Conservation (phyloP, 2,797 vertebrate species). For the Lepilemur ruficaudatus region DNA sequence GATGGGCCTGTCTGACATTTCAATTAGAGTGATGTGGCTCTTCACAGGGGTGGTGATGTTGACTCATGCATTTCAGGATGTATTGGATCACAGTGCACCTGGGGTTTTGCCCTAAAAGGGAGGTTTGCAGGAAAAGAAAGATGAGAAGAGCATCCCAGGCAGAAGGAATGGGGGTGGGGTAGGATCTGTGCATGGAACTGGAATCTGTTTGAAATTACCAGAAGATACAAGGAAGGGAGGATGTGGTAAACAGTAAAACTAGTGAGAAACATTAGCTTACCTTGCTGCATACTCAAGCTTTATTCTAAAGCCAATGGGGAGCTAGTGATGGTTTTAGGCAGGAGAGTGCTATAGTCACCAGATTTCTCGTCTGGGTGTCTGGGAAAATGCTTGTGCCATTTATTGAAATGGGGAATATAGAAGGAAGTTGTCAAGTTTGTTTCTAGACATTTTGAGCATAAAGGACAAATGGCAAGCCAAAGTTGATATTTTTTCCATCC, state of each 20-base stretch:
- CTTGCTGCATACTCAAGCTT: neutral
- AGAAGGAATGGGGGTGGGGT: neutral
- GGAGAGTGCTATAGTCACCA: neutral
- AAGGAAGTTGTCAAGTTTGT: neutral
- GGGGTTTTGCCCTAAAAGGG: neutral
- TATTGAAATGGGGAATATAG: neutral
- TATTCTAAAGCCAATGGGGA: neutral
- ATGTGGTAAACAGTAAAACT: neutral
- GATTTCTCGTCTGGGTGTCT: neutral
- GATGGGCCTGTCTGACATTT: neutral
- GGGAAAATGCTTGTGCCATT: neutral
- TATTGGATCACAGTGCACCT: neutral
- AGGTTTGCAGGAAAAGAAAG: neutral
- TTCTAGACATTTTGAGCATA: neutral
- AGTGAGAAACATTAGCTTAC: neutral
- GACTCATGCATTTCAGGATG: neutral
- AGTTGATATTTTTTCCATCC: neutral
- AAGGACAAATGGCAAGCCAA: neutral
- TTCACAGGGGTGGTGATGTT: neutral
- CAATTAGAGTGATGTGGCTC: neutral
- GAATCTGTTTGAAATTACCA: neutral
- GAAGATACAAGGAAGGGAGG: neutral
- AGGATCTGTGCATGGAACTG: too few species aligned
- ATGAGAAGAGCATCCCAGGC: neutral
- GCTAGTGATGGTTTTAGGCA: neutral